These are phyloP conservation scores for Stichodactyla mertensii DNA, from an alignment of 64 coral and sea anemone species.

Conservation along the genomic window DNA sequence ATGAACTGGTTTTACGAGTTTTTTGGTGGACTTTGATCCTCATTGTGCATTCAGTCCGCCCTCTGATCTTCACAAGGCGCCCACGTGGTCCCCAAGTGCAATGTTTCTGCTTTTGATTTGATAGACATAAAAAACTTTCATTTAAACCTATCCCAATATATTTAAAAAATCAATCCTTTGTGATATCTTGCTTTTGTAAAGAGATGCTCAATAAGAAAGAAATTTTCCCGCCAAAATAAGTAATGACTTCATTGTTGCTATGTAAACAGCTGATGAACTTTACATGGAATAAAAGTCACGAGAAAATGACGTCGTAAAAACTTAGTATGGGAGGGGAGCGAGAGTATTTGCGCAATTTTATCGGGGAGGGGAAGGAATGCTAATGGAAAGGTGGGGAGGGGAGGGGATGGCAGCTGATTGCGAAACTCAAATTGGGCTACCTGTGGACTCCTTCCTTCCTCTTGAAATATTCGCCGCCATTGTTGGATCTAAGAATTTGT, in stretches of 20 bases:
- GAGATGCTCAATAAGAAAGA: background rate
- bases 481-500: background rate
- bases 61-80: background rate
- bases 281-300: background rate
- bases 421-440: background rate
- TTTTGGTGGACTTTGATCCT: constrained; percentile 30
- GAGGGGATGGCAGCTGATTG: background rate
- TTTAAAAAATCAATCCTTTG: too few species aligned
- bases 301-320: background rate
- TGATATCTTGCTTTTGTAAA: too few species aligned
- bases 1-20: constrained; percentile 16
- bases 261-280: background rate
- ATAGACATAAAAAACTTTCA: too few species aligned
- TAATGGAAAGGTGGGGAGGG: background rate
- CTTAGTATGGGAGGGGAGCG: background rate
- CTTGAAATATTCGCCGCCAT: constrained; percentile 7
- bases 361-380: background rate
- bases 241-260: background rate
- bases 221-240: background rate
- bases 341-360: background rate
- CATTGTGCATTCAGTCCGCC: background rate
- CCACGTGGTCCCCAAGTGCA: background rate
- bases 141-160: too few species aligned
- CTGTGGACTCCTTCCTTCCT: background rate
- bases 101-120: background rate